phyloP scores from a whole-genome alignment of 2,888 invertebrate species.

The Callyntrura sp. region DNA sequence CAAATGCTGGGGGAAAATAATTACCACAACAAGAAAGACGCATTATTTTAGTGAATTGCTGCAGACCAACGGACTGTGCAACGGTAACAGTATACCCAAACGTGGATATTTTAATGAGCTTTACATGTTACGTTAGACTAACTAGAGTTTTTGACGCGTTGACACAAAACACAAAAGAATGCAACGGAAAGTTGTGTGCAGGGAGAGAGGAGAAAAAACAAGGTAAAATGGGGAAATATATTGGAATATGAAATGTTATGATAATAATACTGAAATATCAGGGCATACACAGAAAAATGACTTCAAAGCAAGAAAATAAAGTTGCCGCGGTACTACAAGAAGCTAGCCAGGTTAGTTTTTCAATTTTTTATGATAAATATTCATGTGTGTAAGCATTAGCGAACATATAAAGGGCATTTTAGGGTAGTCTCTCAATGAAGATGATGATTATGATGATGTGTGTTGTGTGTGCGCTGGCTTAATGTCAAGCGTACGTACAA shows the following conservation, averaged over 20 bases:
- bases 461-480: constrained; percentile 63
- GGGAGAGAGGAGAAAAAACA: constrained; percentile 53
- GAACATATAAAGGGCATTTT: constrained; percentile 63
- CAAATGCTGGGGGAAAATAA: constrained; percentile 23
- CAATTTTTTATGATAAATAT: constrained; percentile 73
- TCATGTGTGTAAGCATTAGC: constrained; percentile 62
- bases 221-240: constrained; percentile 69
- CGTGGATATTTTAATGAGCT: constrained; percentile 73
- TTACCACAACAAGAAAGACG: not conserved
- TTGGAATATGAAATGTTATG: constrained; percentile 33
- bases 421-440: constrained; percentile 37
- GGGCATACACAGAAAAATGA: constrained; percentile 47
- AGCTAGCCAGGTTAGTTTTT: constrained; percentile 41
- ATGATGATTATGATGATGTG: constrained; percentile 46
- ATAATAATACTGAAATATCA: constrained; percentile 46
- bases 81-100: constrained; percentile 44
- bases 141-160: constrained; percentile 63
- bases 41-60: constrained; percentile 25
- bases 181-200: constrained; percentile 35
- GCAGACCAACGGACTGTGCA: constrained; percentile 12
- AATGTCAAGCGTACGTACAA: constrained; percentile 61
- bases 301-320: constrained; percentile 65
- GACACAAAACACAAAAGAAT: constrained; percentile 56
- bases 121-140: constrained; percentile 5
- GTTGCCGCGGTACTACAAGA: constrained; percentile 54